Evolutionary conservation across 2,888 invertebrate species (phyloP).

Genomic region (Odontocolon sp.): DNA sequence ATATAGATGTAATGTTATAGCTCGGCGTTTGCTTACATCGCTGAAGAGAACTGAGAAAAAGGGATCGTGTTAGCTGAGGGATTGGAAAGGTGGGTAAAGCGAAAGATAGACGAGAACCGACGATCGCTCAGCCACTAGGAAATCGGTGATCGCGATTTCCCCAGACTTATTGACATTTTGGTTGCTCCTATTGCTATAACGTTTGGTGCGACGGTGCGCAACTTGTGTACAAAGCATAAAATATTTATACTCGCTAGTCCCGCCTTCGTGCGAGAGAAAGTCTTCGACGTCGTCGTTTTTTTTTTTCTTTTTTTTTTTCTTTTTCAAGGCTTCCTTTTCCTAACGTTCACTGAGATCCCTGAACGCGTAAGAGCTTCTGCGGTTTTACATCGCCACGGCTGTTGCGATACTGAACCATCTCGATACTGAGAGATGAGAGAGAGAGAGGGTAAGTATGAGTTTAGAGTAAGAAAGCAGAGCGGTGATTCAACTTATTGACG

Average conservation of each 20-base stretch:
- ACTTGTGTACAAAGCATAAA: conserved; percentile 51
- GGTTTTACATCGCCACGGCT: conserved; percentile 24
- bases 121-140: conserved; percentile 17
- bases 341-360: not conserved
- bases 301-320: not conserved
- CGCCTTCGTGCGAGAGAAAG: conserved; percentile 11
- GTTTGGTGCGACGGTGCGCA: not conserved
- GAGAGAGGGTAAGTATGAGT: no score
- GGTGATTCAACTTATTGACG: conserved; percentile 15
- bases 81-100: not conserved
- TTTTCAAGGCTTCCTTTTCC: conserved; percentile 3
- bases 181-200: conserved; percentile 17
- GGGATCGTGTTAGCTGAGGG: not conserved
- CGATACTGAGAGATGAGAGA: not conserved
- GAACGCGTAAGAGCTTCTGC: not conserved
- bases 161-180: conserved; percentile 43
- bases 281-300: conserved; percentile 11
- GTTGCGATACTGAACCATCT: not conserved
- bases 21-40: not conserved
- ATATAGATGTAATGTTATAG: not conserved
- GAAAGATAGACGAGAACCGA: not conserved
- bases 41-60: conserved; percentile 1
- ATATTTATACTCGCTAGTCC: conserved; percentile 48
- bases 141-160: conserved; percentile 27
- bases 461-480: not conserved